phyloP scores from a whole-genome alignment of 2,888 invertebrate species.

The Ophion ventricosus region DNA sequence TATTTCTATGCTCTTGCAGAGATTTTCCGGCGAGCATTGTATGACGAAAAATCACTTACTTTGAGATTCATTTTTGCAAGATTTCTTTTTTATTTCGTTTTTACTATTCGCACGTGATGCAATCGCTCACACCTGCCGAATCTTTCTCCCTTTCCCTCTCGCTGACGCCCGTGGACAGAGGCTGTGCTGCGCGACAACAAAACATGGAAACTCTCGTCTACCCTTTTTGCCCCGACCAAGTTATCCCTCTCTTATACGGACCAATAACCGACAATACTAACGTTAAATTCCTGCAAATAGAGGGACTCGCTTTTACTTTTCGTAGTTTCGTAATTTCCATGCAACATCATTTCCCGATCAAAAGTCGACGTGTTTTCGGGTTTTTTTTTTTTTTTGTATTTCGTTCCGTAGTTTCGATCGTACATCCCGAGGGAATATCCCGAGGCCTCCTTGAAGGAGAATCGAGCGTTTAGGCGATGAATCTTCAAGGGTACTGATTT shows the following conservation, averaged over 20 bases:
- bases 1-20: not conserved
- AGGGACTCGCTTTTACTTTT: conserved; percentile 49
- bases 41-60: conserved; percentile 67
- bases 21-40: not conserved
- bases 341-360: too few species aligned
- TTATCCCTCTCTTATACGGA: conserved; percentile 33
- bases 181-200: too few species aligned
- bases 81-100: not conserved
- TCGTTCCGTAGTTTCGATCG: too few species aligned
- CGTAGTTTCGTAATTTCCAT: too few species aligned
- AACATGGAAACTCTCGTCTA: too few species aligned
- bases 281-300: conserved; percentile 66
- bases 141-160: too few species aligned
- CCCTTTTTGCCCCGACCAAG: conserved; percentile 14
- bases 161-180: too few species aligned
- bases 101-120: too few species aligned
- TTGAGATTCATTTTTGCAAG: conserved; percentile 65
- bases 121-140: too few species aligned
- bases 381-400: too few species aligned
- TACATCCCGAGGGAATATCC: too few species aligned
- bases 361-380: too few species aligned
- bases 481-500: not conserved
- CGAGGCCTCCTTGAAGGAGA: not conserved
- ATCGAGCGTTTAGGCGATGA: not conserved
- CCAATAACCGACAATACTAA: conserved; percentile 49